Evolutionary conservation across 1,140 invertebrate species (phyloP), one percentile per base, ranked within the genome.

Genomic region (Apis laboriosa): DNA sequence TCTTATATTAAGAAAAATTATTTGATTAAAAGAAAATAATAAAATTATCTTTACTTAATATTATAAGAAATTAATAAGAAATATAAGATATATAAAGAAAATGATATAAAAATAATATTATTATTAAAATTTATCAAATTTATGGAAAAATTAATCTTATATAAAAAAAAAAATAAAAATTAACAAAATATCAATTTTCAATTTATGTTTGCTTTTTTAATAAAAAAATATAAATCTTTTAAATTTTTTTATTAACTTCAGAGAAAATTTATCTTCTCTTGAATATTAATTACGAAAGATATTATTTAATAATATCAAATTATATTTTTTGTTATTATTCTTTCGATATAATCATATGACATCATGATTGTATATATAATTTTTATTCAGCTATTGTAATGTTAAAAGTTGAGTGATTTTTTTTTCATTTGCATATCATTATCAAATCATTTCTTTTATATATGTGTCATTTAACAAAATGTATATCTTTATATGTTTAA

Each of bases 351-450:
- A 19, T 9, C 0, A 19, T 17, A 19, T 24, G 11, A 24, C 24
- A 7, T 63, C 55, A 15, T 19, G 12, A 56, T 17, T 68, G 34
- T 43, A 43, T 7, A 43, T 43, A 43, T 43, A 4, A 68, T 34
- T 15, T 9, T 8, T 21, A 17, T 8, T 1, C 5, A 12, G 4
- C 53, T 56, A 58, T 68, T 51, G 19, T 60, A 78, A 11, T 70
- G 9, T 28, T 11, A 28, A 12, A 49, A 15, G 13, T 17, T 43
- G 43, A 67, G 17, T 43, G 13, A 11, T 3, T 1, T 70, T 24
- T 13, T 70, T 71, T 21, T 55, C 56, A 77, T 77, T 67, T 56
- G 19, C 53, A 68, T 77, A 68, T 43, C 34, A 43, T 43, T 43
- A 56, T 58, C 60, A 53, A 19, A 19, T n/a, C 8, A 21, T 13